These are phyloP conservation scores for Elysia chlorotica DNA, from an alignment of 1,140 invertebrate species.

Conservation along the genomic window DNA sequence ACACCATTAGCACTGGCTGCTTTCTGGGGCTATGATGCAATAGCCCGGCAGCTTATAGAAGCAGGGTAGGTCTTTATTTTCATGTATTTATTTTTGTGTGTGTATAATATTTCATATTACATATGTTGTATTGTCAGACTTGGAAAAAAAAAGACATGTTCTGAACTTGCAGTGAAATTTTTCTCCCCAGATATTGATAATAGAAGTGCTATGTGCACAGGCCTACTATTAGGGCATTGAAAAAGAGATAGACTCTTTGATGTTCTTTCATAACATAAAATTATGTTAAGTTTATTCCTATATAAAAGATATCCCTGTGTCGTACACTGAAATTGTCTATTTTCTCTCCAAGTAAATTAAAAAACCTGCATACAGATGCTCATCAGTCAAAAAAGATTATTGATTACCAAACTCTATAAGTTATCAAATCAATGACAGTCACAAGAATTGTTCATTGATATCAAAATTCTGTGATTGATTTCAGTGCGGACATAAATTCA, in stretches of 20 bases:
- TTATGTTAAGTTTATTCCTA: too few species aligned
- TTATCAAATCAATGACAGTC: background rate
- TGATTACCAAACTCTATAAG: background rate
- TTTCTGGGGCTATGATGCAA: conserved; percentile 58
- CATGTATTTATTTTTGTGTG: background rate
- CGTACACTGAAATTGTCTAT: too few species aligned
- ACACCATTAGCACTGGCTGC: conserved; percentile 52
- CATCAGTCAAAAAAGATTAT: too few species aligned
- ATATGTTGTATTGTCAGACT: too few species aligned
- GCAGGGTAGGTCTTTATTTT: conserved; percentile 32
- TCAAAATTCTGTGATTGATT: too few species aligned
- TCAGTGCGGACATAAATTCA: conserved; percentile 52
- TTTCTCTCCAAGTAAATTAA: too few species aligned
- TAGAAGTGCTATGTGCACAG: background rate
- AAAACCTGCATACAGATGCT: too few species aligned
- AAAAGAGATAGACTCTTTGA: background rate
- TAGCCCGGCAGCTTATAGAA: conserved; percentile 44
- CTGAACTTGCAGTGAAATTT: too few species aligned
- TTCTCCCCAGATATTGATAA: background rate
- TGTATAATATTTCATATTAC: background rate
- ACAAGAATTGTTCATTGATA: too few species aligned
- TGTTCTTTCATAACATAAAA: too few species aligned
- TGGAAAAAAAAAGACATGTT: too few species aligned
- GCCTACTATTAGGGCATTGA: background rate
- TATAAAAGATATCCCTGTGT: too few species aligned